These are phyloP conservation scores for Dromococcyx pavoninus DNA, from an alignment of 2,797 vertebrate species.

Conservation along the genomic window DNA sequence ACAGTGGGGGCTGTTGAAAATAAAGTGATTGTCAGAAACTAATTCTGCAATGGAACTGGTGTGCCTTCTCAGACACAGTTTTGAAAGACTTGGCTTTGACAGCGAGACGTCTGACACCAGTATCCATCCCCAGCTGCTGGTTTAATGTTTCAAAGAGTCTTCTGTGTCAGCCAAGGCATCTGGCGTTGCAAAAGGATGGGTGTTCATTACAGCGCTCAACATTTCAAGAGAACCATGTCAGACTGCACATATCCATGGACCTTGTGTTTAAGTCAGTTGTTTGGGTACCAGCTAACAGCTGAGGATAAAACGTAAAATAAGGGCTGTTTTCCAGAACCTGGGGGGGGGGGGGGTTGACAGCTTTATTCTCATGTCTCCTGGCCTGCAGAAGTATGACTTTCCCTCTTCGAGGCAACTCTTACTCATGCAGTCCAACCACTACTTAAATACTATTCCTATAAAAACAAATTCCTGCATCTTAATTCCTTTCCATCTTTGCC, in stretches of 20 bases:
- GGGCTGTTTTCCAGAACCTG: neutral
- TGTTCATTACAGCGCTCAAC: neutral
- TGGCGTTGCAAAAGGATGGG: neutral
- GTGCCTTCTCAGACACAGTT: neutral
- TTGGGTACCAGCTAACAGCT: neutral
- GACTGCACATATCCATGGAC: neutral
- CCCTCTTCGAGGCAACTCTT: neutral
- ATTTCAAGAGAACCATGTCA: neutral
- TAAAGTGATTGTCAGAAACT: neutral
- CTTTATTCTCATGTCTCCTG: neutral
- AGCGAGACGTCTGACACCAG: neutral
- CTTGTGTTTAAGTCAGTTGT: neutral
- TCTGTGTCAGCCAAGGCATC: neutral
- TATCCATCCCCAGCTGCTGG: neutral
- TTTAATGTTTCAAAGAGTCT: neutral
- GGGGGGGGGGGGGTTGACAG: neutral
- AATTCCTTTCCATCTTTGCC: neutral
- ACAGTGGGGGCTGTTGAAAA: neutral
- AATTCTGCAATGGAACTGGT: no score
- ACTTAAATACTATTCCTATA: neutral
- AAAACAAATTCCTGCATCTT: neutral
- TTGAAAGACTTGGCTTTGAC: neutral
- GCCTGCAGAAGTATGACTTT: neutral
- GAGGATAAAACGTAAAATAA: neutral
- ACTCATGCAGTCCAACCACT: neutral